Evolutionary conservation across 2,888 invertebrate genomes (phyloP).

Genomic region (Amphipoea oculea): DNA sequence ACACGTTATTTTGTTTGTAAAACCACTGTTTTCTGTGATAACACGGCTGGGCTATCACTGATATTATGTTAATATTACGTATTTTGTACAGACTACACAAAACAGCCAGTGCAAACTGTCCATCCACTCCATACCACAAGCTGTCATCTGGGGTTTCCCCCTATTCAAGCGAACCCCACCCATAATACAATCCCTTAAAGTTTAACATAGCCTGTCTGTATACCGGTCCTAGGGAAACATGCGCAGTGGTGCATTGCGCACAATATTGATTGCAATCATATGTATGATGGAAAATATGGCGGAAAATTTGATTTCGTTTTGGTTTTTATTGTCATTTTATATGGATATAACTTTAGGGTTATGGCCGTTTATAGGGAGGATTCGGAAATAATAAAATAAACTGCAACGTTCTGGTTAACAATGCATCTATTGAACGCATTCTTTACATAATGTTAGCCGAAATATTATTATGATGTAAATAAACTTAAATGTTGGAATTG

Average conservation of each 20-base stretch:
- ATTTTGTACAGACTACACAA: constrained; percentile 64
- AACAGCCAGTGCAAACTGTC: constrained; percentile 79
- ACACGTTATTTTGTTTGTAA: constrained; percentile 37
- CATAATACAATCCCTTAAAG: constrained; percentile 56
- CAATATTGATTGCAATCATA: constrained; percentile 88
- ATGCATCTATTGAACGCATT: not conserved
- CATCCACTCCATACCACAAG: constrained; percentile 74
- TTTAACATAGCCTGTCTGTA: constrained; percentile 57
- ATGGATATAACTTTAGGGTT: constrained; percentile 18
- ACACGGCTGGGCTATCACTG: constrained; percentile 49
- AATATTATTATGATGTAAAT: constrained; percentile 3
- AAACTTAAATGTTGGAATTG: not conserved
- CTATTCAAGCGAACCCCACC: constrained; percentile 36
- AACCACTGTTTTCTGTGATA: constrained; percentile 53
- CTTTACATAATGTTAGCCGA: not conserved
- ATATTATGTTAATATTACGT: constrained; percentile 58
- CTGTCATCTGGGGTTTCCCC: constrained; percentile 82
- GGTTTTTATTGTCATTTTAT: constrained; percentile 58
- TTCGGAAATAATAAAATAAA: not conserved
- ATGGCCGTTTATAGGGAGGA: not conserved
- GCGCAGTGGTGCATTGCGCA: constrained; percentile 89
- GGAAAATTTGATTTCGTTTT: constrained; percentile 81
- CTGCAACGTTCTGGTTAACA: not conserved
- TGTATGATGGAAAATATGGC: constrained; percentile 84
- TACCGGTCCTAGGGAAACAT: constrained; percentile 79